Evolutionary conservation across 2,797 vertebrate species (phyloP), one percentile per base, ranked within the genome.

Genomic region (Cottoperca gobio): DNA sequence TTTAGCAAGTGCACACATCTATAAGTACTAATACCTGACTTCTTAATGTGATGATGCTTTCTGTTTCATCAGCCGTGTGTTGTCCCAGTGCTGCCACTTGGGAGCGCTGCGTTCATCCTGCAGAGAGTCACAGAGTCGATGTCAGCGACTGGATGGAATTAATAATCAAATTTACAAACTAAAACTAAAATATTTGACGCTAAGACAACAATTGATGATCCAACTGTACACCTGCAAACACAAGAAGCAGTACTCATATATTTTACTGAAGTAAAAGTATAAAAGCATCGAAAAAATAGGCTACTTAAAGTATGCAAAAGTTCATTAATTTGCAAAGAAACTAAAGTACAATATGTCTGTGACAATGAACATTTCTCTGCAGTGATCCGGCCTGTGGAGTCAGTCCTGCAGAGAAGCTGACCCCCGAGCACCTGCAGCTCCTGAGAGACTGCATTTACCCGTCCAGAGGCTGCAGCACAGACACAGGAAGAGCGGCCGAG

Each of bases 341-440:
- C n/a, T n/a, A n/a, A n/a, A n/a, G n/a, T n/a, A n/a, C n/a, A n/a
- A n/a, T n/a, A n/a, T n/a, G n/a, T n/a, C n/a, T n/a, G n/a, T n/a
- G n/a, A n/a, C n/a, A n/a, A 24, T 39, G 23, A 12, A 39, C 1
- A 26, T 46, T 72, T 77, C n/a, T 13, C 6, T 60, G 48, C 63
- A 91, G 93, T 40, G 85, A 91, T 71, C 49, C 75, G n/a, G 23
- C 40, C 35, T 42, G 42, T 63, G 86, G 87, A 46, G 66, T 81
- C 14, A 69, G 78, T 33, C 70, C 91, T 52, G 78, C 90, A 75
- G 92, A 93, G 53, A 89, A 86, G 19, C 80, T 91, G 26, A 79
- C 68, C 31, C 70, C 81, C 12, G 70, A 88, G n/a, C 86, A 91
- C 39, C 81, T 93, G 72, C 80, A 82, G 46, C 63, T 60, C 24